phyloP scores from a whole-genome alignment of 2,797 vertebrate genomes.

The Artibeus lituratus region DNA sequence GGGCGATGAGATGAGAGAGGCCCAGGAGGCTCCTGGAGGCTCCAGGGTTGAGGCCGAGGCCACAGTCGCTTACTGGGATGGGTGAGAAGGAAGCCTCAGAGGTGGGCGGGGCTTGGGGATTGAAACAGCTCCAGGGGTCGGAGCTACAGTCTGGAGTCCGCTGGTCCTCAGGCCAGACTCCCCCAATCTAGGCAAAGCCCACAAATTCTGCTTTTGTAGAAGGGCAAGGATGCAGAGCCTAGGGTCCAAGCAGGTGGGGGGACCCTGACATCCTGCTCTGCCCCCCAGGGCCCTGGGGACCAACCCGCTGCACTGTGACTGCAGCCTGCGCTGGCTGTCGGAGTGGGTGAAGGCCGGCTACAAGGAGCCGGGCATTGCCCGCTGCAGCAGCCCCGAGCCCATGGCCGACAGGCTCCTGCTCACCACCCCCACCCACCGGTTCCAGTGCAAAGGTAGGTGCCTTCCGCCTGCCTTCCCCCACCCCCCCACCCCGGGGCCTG shows the following conservation, averaged over 20 bases:
- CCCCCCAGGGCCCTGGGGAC: conserved; percentile 93
- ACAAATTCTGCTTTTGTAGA: background rate
- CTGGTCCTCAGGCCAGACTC: background rate
- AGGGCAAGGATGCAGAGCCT: background rate
- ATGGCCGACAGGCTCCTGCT: conserved; percentile 97
- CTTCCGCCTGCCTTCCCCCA: background rate
- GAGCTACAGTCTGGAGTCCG: background rate
- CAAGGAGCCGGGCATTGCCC: conserved; percentile 98
- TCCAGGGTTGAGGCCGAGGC: background rate
- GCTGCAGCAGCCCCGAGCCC: conserved; percentile 93
- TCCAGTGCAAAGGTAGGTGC: conserved; percentile 94
- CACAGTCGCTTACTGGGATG: background rate
- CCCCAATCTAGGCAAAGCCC: background rate
- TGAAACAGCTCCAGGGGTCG: background rate
- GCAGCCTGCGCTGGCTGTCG: conserved; percentile 96
- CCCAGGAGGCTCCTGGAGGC: background rate
- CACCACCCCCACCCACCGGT: conserved; percentile 94
- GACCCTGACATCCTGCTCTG: background rate
- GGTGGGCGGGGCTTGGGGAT: background rate
- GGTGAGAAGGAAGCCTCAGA: background rate
- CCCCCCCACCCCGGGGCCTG: rapidly evolving
- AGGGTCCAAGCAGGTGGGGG: background rate
- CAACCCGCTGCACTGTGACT: conserved; percentile 97
- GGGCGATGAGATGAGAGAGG: background rate
- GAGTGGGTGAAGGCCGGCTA: conserved; percentile 99